phyloP scores from a whole-genome alignment of 2,888 invertebrate genomes.

The Spicauda simplicius region DNA sequence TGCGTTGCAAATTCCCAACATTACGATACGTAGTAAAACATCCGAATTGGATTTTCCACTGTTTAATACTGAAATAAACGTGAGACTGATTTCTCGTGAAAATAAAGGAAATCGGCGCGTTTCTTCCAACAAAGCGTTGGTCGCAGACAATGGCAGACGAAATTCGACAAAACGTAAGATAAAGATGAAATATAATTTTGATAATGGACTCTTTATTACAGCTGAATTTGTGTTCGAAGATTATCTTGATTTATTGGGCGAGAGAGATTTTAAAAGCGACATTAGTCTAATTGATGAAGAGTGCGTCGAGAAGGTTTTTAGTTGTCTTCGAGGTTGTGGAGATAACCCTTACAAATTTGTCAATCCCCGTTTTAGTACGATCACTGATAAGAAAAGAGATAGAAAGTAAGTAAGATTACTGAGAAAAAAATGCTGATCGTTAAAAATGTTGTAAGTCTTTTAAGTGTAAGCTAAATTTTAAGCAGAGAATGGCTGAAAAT shows the following conservation, averaged over 20 bases:
- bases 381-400: neutral
- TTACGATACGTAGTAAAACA: too few relatives aligned
- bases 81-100: slow-evolving; percentile 19
- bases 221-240: slow-evolving; percentile 41
- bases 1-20: too few relatives aligned
- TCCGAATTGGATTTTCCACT: too few relatives aligned
- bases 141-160: slow-evolving; percentile 50
- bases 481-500: too few relatives aligned
- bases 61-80: slow-evolving; percentile 1
- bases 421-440: too few relatives aligned
- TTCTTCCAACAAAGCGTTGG: slow-evolving; percentile 43
- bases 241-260: slow-evolving; percentile 41
- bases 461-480: too few relatives aligned
- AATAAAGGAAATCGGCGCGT: slow-evolving; percentile 37
- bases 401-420: too few relatives aligned
- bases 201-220: slow-evolving; percentile 52
- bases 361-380: slow-evolving; percentile 14
- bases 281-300: slow-evolving; percentile 36
- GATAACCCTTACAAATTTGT: slow-evolving; percentile 32
- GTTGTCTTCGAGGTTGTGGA: slow-evolving; percentile 13
- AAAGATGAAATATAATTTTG: slow-evolving; percentile 59
- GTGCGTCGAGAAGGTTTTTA: slow-evolving; percentile 24
- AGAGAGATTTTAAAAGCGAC: slow-evolving; percentile 32
- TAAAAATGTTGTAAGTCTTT: too few relatives aligned
- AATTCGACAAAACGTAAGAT: slow-evolving; percentile 59